Evolutionary conservation across 2,797 vertebrate species (phyloP), one percentile per base, ranked within the genome.

Genomic region (Labroides dimidiatus): DNA sequence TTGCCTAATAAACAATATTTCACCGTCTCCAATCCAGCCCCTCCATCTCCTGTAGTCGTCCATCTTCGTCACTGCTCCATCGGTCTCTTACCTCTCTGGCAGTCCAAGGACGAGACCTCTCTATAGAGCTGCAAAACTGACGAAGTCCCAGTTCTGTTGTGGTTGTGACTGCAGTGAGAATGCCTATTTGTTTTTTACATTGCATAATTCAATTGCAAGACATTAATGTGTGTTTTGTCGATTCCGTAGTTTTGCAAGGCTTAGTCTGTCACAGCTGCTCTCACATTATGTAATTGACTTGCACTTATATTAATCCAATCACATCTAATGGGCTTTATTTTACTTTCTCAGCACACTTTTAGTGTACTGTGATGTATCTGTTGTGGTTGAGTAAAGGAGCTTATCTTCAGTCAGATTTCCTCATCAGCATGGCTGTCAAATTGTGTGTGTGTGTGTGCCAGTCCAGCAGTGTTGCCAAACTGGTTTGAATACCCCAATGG

Each of bases 401-500:
- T 55, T 30, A 37, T 23, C 2, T 61, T 49, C 6, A 53, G 44
- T 12, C 6, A 2, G 58, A 11, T 20, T 15, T 56, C 4, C 44
- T 12, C 14, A 17, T 64, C 53, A 41, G 45, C 58, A 17, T 30
- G 6, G 44, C 19, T 57, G 20, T 24, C 21, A 16, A 20, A 44
- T 2, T 23, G 53, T 17, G 16, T 50, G 47, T 24, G 20, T 7
- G 13, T 16, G 2, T 10, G 41, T n/a, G 17, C 21, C 9, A 4
- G 5, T 36, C 1, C 4, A 2, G 19, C 48, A 24, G 5, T 21
- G 58, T 55, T 63, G 75, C 61, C 5, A 59, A 85, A 82, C 88
- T 42, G 82, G 75, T 89, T 87, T 87, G 67, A 87, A 64, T 42
- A 69, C 82, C 77, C 69, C 67, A n/a, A 54, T 81, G 86, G 75